Percentiles rank a stretch among this genome's conserved stretches.
phyloP scores from a whole-genome alignment of 2,888 invertebrate species.

The Enoplolaimus lenunculus region DNA sequence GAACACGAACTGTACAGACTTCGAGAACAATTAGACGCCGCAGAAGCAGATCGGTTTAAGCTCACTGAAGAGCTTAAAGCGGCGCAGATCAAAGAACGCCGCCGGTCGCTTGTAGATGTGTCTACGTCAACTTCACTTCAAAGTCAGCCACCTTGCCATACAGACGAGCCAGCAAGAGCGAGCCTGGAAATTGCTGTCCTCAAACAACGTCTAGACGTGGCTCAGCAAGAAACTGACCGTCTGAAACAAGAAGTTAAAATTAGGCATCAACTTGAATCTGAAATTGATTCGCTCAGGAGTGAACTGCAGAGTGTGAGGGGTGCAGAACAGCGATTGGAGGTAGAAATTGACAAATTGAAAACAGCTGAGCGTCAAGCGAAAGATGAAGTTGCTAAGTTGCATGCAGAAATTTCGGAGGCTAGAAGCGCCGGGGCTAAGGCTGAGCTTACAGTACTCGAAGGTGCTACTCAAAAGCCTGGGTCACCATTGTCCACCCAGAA shows the following conservation, averaged over 20 bases:
- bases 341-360: background rate
- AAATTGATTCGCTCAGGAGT: background rate
- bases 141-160: too few species aligned
- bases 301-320: background rate
- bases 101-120: background rate
- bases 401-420: background rate
- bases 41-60: conserved; percentile 12
- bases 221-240: background rate
- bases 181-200: background rate
- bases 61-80: conserved; percentile 6
- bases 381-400: background rate
- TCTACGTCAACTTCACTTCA: too few species aligned
- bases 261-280: background rate
- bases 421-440: background rate
- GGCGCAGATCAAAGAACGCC: background rate
- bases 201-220: background rate
- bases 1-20: conserved; percentile 12
- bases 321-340: background rate
- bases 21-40: conserved; percentile 2
- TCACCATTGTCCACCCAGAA: too few species aligned
- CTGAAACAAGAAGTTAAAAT: background rate
- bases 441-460: background rate
- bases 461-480: too few species aligned
- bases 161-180: too few species aligned
- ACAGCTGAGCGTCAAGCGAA: background rate